Conservation (phyloP, 2,888 invertebrate genomes). For the Neoscelio sp. region DNA sequence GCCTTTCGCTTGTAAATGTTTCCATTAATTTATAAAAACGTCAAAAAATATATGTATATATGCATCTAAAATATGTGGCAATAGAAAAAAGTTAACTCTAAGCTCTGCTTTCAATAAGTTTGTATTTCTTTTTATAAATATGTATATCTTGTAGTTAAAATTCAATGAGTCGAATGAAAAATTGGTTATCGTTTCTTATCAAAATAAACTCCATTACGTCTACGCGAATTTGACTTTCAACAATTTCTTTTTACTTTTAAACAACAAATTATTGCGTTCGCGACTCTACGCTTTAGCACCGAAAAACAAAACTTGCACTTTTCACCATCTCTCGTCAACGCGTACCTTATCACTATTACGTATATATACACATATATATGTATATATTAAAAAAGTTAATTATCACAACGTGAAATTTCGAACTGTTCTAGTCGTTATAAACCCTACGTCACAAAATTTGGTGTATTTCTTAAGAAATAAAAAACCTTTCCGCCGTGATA, state of each 20-base stretch:
- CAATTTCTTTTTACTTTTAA: constrained; percentile 44
- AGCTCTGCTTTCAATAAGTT: constrained; percentile 52
- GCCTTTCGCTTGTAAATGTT: constrained; percentile 52
- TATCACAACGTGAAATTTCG: constrained; percentile 62
- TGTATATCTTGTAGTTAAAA: constrained; percentile 35
- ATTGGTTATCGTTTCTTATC: constrained; percentile 6
- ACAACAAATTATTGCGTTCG: constrained; percentile 27
- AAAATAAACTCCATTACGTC: constrained; percentile 35
- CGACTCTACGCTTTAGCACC: constrained; percentile 44
- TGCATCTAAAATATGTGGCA: constrained; percentile 65
- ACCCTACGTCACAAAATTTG: constrained; percentile 50
- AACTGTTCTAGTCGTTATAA: constrained; percentile 46
- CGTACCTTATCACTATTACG: constrained; percentile 52
- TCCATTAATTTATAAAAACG: constrained; percentile 61
- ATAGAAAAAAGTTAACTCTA: constrained; percentile 65
- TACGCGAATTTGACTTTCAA: constrained; percentile 58
- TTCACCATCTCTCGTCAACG: constrained; percentile 25
- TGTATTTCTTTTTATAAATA: constrained; percentile 46
- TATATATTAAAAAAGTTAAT: constrained; percentile 58
- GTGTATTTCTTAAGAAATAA: constrained; percentile 34
- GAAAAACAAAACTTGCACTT: constrained; percentile 51
- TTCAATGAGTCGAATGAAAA: constrained; percentile 36
- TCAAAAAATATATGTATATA: constrained; percentile 65
- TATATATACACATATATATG: constrained; percentile 36
- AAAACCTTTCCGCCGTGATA: constrained; percentile 37